Conservation (phyloP, 2,113 vertebrate species). For the Pluvialis apricaria region DNA sequence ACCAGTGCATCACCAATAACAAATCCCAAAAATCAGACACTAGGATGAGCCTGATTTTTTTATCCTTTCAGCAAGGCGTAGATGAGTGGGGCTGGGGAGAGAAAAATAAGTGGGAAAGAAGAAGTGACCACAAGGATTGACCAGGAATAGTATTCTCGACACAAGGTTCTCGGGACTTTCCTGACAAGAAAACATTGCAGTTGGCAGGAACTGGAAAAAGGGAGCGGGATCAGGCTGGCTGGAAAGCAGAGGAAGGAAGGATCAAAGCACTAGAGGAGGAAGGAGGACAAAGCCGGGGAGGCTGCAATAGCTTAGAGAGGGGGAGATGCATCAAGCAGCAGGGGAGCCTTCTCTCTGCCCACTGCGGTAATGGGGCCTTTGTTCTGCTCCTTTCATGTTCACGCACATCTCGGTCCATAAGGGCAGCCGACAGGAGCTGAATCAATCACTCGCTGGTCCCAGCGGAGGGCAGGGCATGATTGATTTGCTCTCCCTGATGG, state of each 20-base stretch:
- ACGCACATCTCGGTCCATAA: not conserved
- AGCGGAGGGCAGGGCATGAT: conserved; percentile 11
- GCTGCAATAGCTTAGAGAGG: conserved; percentile 10
- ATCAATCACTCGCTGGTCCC: conserved; percentile 50
- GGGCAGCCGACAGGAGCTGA: conserved; percentile 39
- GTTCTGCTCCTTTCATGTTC: conserved; percentile 64
- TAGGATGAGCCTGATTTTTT: not conserved
- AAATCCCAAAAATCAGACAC: not conserved
- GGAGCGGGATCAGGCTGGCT: not conserved
- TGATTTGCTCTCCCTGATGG: conserved; percentile 56
- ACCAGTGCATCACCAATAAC: not conserved
- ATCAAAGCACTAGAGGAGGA: conserved; percentile 34
- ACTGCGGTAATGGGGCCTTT: conserved; percentile 47
- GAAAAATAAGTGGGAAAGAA: not conserved
- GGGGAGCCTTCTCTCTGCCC: conserved; percentile 47
- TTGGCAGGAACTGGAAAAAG: not conserved
- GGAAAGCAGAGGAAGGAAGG: conserved; percentile 23
- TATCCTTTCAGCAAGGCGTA: not conserved
- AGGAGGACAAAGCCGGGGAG: conserved; percentile 41
- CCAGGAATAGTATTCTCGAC: not conserved
- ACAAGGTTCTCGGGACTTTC: not conserved
- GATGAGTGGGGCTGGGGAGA: not conserved
- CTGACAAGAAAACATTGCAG: not conserved
- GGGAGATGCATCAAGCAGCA: conserved; percentile 55
- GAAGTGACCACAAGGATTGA: not conserved